Conservation (phyloP, 2,113 vertebrate species). For the Tenebrosternarchus preto region DNA sequence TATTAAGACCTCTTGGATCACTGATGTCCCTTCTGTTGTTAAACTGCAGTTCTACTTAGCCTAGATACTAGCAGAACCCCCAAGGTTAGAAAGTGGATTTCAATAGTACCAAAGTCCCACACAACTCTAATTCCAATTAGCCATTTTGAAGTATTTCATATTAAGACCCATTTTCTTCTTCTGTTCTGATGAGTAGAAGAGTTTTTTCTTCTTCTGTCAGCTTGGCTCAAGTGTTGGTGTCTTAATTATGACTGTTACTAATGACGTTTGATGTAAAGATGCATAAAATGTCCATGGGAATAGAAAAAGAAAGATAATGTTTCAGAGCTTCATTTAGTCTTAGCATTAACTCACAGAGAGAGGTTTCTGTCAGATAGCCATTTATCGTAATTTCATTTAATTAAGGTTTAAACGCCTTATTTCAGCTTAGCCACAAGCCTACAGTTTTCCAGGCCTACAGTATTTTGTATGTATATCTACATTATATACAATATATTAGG, state of each 20-base stretch:
- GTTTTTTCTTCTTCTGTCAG: background rate
- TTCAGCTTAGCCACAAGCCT: background rate
- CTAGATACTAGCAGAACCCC: background rate
- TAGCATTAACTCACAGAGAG: background rate
- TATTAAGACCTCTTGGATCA: constrained; percentile 23
- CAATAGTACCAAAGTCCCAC: background rate
- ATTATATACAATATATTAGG: background rate
- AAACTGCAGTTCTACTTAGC: background rate
- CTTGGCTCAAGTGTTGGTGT: background rate
- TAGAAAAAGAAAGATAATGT: background rate
- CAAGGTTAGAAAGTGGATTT: constrained; percentile 8
- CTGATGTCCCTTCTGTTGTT: constrained; percentile 22
- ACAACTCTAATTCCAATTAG: constrained; percentile 13
- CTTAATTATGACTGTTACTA: background rate
- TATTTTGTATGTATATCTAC: background rate
- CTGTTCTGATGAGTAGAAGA: background rate
- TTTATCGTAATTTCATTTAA: background rate
- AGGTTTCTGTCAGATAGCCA: background rate
- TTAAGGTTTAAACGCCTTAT: background rate
- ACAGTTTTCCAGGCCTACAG: too few relatives aligned
- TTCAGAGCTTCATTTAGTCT: background rate
- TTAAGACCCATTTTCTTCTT: background rate
- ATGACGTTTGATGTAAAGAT: background rate
- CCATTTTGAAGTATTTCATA: constrained; percentile 3
- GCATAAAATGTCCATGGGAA: background rate